phyloP scores from a whole-genome alignment of 2,113 vertebrate species.

The Oncorhynchus kisutch region DNA sequence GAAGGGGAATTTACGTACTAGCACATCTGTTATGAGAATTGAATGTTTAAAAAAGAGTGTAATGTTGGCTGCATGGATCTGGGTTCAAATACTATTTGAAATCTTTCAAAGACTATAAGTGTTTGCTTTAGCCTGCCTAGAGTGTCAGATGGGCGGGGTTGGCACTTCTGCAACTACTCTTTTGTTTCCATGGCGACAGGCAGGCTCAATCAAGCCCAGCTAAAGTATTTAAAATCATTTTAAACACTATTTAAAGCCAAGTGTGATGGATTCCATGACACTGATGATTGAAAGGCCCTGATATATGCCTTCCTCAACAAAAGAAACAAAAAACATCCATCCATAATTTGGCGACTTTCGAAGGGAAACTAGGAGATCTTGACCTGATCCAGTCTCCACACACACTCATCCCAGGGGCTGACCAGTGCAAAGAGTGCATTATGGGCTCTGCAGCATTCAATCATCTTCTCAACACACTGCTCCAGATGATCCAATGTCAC shows the following conservation, averaged over 20 bases:
- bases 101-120: too few relatives aligned
- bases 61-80: not conserved
- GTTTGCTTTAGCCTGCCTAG: too few relatives aligned
- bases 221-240: too few relatives aligned
- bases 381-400: not conserved
- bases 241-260: too few relatives aligned
- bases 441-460: constrained; percentile 14
- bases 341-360: too few relatives aligned
- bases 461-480: constrained; percentile 23
- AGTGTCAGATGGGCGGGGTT: not conserved
- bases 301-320: too few relatives aligned
- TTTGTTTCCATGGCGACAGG: too few relatives aligned
- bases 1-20: constrained; percentile 30
- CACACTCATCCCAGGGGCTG: constrained; percentile 6
- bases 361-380: not conserved
- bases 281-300: too few relatives aligned
- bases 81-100: too few relatives aligned
- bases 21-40: constrained; percentile 31
- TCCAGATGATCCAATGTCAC: constrained; percentile 13
- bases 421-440: constrained; percentile 5
- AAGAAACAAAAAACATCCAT: too few relatives aligned
- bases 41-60: constrained; percentile 16
- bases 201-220: too few relatives aligned
- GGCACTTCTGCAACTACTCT: not conserved
- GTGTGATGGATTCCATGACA: not conserved